Conservation (phyloP, 2,888 invertebrate species). For the Amblyteles armatorius region DNA sequence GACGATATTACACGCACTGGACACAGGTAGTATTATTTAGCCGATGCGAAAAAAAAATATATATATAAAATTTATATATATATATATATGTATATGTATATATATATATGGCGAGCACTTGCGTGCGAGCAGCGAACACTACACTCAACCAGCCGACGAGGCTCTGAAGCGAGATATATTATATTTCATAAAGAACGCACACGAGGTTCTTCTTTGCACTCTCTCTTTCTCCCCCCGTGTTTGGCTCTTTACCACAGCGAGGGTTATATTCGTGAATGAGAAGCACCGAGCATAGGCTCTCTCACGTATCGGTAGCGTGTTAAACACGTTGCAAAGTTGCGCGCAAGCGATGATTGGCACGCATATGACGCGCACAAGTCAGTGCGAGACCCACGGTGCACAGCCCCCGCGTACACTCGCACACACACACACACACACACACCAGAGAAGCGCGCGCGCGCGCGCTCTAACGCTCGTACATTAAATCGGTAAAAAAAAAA, state of each 20-base stretch:
- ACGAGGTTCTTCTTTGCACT: conserved; percentile 11
- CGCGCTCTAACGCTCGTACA: conserved; percentile 3
- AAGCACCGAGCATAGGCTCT: background rate
- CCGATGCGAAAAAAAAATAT: background rate
- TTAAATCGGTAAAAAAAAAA: conserved; percentile 7
- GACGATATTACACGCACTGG: conserved; percentile 44
- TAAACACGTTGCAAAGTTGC: conserved; percentile 60
- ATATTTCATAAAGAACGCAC: background rate
- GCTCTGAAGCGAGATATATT: background rate
- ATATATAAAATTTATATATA: background rate
- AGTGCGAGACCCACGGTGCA: conserved; percentile 1
- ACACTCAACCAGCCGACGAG: background rate
- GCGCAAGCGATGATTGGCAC: conserved; percentile 34
- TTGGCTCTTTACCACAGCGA: conserved; percentile 1
- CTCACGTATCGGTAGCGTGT: conserved; percentile 53
- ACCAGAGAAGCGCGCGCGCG: conserved; percentile 11
- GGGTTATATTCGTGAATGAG: background rate
- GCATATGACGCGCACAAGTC: conserved; percentile 19
- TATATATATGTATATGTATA: background rate
- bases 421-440: conserved; percentile 26
- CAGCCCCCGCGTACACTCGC: conserved; percentile 27
- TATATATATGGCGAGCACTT: background rate
- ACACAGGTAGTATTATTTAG: conserved; percentile 21
- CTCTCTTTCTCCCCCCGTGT: conserved; percentile 21
- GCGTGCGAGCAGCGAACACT: background rate